Base-by-base conservation (phyloP, 1,140 invertebrate species). In the Amyelois transitella region DNA sequence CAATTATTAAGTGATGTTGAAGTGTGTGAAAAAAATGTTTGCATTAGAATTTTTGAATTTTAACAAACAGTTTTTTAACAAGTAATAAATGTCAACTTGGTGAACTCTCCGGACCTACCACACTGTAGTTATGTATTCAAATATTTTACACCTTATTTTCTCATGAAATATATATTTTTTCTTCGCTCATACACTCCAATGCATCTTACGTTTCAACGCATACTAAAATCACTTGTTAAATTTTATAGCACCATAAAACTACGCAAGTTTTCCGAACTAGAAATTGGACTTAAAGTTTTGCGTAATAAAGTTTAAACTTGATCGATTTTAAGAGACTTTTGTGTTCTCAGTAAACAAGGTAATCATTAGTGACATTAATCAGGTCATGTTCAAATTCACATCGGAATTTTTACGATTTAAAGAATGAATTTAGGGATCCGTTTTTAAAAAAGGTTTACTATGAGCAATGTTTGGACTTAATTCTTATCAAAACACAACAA, bases 201-300 rank as follows among this genome's bases (percentile, higher is more conserved):
- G 32, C 32, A 38, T 38, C 28, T 47, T 44, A 28, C 47, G 47
- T 18, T 44, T 51, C 51, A 54, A 38, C 48, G 24, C 38, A 51
- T 59, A 62, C 65, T 59, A 62, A 58, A 48, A 55, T 51, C 14
- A 63, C 65, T 58, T 64, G 54, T 62, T 47, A 55, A 66, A 66
- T 60, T 74, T 75, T 61, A 75, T 61, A 62, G 55, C 63, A 18
- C 58, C 43, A 63, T 72, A 66, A 72, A 75, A 62, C 44, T 49
- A 51, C 14, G 20, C 25, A 8, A 24, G 14, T 17, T n/a, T 28
- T 21, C 19, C 10, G 18, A 18, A 47, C 25, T 10, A 0, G 20
- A 50, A 53, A 59, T 51, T 20, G 0, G 12, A 43, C 53, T 43
- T 53, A 53, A 38, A 12, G 8, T 18, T 2, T 14, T 14, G 0